Evolutionary conservation across 2,113 vertebrate genomes (phyloP).

Genomic region (Daboia siamensis): DNA sequence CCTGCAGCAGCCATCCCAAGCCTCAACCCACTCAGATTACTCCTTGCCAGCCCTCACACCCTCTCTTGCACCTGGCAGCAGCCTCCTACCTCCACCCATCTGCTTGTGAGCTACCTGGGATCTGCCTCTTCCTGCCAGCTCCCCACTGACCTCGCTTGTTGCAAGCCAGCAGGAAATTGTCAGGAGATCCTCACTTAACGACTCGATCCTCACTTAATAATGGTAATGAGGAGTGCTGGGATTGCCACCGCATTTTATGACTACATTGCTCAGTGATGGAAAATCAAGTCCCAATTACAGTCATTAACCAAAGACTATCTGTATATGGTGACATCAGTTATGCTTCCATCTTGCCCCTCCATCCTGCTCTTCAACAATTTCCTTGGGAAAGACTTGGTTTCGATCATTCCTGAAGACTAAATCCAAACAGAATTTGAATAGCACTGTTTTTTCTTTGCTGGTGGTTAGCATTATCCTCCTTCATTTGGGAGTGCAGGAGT

Average conservation of each 20-base stretch:
- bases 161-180: neutral
- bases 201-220: too few relatives aligned
- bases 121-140: neutral
- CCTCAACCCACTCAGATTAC: too few relatives aligned
- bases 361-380: neutral
- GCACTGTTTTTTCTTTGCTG: neutral
- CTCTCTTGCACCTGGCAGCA: neutral
- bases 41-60: neutral
- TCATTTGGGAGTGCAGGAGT: neutral
- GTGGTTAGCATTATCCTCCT: neutral
- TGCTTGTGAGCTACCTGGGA: neutral
- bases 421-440: neutral
- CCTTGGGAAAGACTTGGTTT: neutral
- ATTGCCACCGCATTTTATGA: neutral
- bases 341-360: neutral
- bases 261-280: neutral
- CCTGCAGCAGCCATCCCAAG: neutral
- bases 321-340: neutral
- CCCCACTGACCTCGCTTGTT: neutral
- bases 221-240: neutral
- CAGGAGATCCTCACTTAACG: neutral
- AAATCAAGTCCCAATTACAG: neutral
- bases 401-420: neutral
- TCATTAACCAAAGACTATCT: neutral
- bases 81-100: neutral